Evolutionary conservation across 2,797 vertebrate genomes (phyloP), one percentile per base, ranked within the genome.

Genomic region (Brotogeris chrysoptera): DNA sequence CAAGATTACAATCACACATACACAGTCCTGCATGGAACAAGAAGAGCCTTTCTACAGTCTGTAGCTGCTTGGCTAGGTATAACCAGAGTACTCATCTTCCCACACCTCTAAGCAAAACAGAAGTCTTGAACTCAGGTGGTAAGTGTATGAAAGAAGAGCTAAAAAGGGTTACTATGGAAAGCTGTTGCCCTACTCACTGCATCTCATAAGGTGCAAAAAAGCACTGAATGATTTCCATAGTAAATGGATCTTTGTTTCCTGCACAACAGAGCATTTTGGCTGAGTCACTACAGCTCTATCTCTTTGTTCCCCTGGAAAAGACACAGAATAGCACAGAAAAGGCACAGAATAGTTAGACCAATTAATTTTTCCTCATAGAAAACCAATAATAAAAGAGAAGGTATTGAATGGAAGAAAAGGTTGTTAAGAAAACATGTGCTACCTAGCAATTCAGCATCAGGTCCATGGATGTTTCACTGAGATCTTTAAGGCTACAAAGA

Each of bases 271-370:
- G n/a, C 15, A 41, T 55, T 77, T 80, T 50, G 69, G 47, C 69
- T 87, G 68, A 93, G 57, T 93, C 71, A 53, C 30, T 74, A 5
- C 41, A 32, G 47, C 47, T 74, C 30, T 80, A 43, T 34, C 77
- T 84, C 71, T 89, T 52, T 92, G 86, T 24, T 87, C 38, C 41
- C 30, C 55, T 91, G 47, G 41, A 94, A 95, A 95, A 90, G 70
- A 49, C 61, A 57, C n/a, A 57, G 55, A 57, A 57, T 24, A 34
- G 21, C n/a, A 57, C 14, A 34, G 55, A 34, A 57, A 34, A 57
- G n/a, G 55, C 60, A 49, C 63, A 64, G 68, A 82, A 49, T 6
- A 4, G 19, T 47, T 50, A 76, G 36, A 63, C 76, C 2, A 11
- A 65, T n/a, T 8, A 52, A 57, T 23, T 87, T 85, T 73, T 73